Base-by-base conservation (phyloP, 1,140 invertebrate genomes). In the Mesaphorura yosii region DNA sequence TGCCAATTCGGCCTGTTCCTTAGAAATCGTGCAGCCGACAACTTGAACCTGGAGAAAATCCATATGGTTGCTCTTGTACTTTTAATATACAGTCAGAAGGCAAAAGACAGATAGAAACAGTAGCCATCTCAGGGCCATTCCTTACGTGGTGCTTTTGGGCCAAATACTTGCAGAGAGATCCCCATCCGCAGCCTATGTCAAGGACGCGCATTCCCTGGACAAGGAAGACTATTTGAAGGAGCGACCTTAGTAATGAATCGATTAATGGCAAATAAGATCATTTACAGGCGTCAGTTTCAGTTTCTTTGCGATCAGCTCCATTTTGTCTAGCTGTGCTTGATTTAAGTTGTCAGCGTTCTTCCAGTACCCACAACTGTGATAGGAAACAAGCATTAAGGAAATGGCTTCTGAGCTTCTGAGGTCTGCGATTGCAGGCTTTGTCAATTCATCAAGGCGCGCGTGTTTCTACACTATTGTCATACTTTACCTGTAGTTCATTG, bases 401-500 rank as follows among this genome's bases (percentile, higher is more conserved):
- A n/a, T n/a, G n/a, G n/a, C n/a, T n/a, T n/a, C n/a, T n/a, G n/a
- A n/a, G n/a, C n/a, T n/a, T n/a, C n/a, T n/a, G n/a, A n/a, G n/a
- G n/a, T n/a, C n/a, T n/a, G n/a, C n/a, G n/a, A n/a, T n/a, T n/a
- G n/a, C n/a, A n/a, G n/a, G n/a, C n/a, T n/a, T n/a, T n/a, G n/a
- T n/a, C n/a, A n/a, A n/a, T n/a, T n/a, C n/a, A n/a, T n/a, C n/a
- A n/a, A n/a, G n/a, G n/a, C n/a, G n/a, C n/a, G n/a, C n/a, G n/a
- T n/a, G n/a, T n/a, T n/a, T n/a, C n/a, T n/a, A n/a, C n/a, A n/a
- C n/a, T n/a, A n/a, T n/a, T n/a, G n/a, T n/a, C n/a, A n/a, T n/a
- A 12, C 17, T 37, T 37, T 37, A 55, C 3, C 45, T 57, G 29
- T 63, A 63, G 19, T 59, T 51, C 61, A 60, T 59, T 2, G 46